Evolutionary conservation across 2,888 invertebrate species (phyloP).

Genomic region (Phytoseiulus persimilis): DNA sequence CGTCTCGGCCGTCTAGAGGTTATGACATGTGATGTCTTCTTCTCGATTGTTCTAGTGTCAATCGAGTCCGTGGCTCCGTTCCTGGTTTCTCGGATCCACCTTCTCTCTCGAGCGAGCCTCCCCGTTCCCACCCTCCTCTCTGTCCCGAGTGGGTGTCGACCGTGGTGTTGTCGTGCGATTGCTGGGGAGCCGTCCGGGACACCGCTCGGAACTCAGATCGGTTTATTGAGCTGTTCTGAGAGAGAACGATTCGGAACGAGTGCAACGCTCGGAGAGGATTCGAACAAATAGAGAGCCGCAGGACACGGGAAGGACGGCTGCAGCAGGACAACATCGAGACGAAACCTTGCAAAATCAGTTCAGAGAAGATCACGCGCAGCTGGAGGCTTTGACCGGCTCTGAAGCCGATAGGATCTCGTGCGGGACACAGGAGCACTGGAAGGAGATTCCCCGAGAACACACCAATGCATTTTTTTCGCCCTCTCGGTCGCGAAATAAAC

Average conservation of each 20-base stretch:
- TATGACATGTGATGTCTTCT: neutral
- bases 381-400: neutral
- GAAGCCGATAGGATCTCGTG: neutral
- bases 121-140: neutral
- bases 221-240: neutral
- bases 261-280: neutral
- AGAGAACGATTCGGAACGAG: neutral
- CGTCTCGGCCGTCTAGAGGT: neutral
- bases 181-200: neutral
- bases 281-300: too few species aligned
- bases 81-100: neutral
- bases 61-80: neutral
- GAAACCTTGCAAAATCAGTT: neutral
- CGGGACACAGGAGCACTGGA: neutral
- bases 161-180: neutral
- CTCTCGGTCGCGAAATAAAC: neutral
- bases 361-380: neutral
- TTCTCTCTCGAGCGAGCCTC: neutral
- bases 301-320: too few species aligned
- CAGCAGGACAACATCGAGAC: neutral
- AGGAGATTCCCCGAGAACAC: neutral
- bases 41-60: neutral
- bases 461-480: neutral
- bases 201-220: neutral
- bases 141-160: neutral